Conservation (phyloP, 2,797 vertebrate species). For the Macropus fuliginosus region DNA sequence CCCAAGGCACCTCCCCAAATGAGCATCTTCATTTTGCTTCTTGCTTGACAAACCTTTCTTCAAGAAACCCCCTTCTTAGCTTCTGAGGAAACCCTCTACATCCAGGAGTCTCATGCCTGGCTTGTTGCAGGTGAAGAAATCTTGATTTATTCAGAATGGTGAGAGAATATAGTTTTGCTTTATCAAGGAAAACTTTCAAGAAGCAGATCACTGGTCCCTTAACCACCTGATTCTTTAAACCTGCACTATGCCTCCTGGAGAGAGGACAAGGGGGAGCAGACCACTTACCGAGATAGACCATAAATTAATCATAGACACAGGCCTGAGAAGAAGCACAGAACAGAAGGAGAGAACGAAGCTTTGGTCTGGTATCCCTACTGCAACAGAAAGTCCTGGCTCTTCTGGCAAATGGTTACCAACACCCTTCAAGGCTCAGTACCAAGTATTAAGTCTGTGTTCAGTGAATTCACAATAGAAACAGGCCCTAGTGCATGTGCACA, state of each 20-base stretch:
- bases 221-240: background rate
- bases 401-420: no score
- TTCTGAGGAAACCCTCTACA: background rate
- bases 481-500: no score
- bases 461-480: no score
- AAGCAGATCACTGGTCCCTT: background rate
- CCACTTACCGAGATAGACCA: slow-evolving; percentile 19
- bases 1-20: slow-evolving; percentile 21
- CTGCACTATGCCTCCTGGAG: background rate
- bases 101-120: no score
- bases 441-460: no score
- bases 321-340: background rate
- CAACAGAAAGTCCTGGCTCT: no score
- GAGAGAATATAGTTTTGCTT: slow-evolving; percentile 23
- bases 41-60: no score
- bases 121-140: background rate
- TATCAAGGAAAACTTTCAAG: background rate
- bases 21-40: background rate
- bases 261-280: background rate
- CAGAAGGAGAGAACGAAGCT: background rate
- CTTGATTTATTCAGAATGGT: background rate
- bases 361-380: background rate
- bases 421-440: no score
- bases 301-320: background rate
- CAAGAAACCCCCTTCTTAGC: background rate